Base-by-base conservation (phyloP, 2,113 vertebrate genomes). In the Sinosuthora webbiana region DNA sequence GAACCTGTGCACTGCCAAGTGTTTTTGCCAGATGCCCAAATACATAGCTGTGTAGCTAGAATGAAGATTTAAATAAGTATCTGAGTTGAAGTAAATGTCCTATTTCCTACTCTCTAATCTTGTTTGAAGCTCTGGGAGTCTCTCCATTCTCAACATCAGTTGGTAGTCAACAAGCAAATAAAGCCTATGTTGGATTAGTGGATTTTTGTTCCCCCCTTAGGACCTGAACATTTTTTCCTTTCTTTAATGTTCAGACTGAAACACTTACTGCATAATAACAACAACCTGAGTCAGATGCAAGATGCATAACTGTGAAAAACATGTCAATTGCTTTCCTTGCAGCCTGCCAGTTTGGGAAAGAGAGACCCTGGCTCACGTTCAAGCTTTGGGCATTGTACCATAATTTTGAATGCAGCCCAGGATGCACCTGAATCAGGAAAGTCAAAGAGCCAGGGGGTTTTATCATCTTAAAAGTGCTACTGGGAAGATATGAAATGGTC, bases 101-200 rank as follows among this genome's bases (percentile, higher is more conserved):
- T 94, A 80, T 95, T 96, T 94, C 92, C 94, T 87, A 56, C 44
- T 80, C 73, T 91, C 83, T 97, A 94, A 96, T 97, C 95, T 96
- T 81, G 49, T 96, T 96, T 85, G 87, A 96, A 95, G 85, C 93
- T 87, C 89, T 89, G 89, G 87, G 90, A 95, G 65, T 87, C 94
- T 52, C 42, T 0, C 31, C 17, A 4, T 94, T 83, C 75, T 91
- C 94, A 91, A 50, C 86, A 90, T 91, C 74, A 80, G 63, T 91
- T 82, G 77, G 80, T 82, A 96, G 95, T 82, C 95, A 97, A 93
- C 69, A 86, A 87, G 82, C 90, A 97, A 96, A 97, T 92, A 94
- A 96, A 94, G 87, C 81, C 87, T 65, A 20, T 76, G 90, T 92
- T 93, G 94, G 94, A 95, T 97, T 97, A 97, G 81, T 86, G 90